Base-by-base conservation (phyloP, 2,888 invertebrate genomes). In the Neocrepidodera transversa region DNA sequence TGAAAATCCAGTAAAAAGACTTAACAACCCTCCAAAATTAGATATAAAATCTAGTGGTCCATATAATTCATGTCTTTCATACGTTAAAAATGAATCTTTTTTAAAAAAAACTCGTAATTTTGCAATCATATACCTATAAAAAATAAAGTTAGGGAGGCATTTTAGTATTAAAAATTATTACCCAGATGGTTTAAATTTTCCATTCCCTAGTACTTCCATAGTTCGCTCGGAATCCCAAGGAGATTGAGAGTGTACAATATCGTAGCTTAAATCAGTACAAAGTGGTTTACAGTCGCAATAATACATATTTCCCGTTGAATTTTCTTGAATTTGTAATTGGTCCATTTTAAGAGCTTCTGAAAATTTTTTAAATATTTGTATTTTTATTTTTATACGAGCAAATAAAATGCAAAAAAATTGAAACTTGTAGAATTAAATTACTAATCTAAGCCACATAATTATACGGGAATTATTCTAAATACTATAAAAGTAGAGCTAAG, bases 231-330 rank as follows among this genome's bases (percentile, higher is more conserved):
- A 86, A 62, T 87, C 83, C 68, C 84, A 87, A 62, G 85, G 83
- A 0, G 87, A 85, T 68, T 87, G 87, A 0, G 88, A 87, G 0
- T 85, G 86, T 72, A 87, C 88, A 0, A 86, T 85, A 63, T 87
- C 86, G 66, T 87, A 89, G 18, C 84, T 84, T 43, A 89, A 84
- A 7, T 88, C 87, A 0, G 86, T 85, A 73, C 88, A 89, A 0
- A 87, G 80, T 47, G 85, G 86, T 18, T 85, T 75, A 68, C 86
- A 86, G 48, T 80, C 77, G 72, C 86, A 86, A 7, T 76, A 76
- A n/a, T n/a, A n/a, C n/a, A n/a, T n/a, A n/a, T n/a, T n/a, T n/a
- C n/a, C n/a, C n/a, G n/a, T n/a, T n/a, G n/a, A n/a, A n/a, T n/a
- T n/a, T n/a, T n/a, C n/a, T n/a, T n/a, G n/a, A n/a, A n/a, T n/a